Base-by-base conservation (phyloP, 1,140 invertebrate genomes). In the Drosophila repletoides region DNA sequence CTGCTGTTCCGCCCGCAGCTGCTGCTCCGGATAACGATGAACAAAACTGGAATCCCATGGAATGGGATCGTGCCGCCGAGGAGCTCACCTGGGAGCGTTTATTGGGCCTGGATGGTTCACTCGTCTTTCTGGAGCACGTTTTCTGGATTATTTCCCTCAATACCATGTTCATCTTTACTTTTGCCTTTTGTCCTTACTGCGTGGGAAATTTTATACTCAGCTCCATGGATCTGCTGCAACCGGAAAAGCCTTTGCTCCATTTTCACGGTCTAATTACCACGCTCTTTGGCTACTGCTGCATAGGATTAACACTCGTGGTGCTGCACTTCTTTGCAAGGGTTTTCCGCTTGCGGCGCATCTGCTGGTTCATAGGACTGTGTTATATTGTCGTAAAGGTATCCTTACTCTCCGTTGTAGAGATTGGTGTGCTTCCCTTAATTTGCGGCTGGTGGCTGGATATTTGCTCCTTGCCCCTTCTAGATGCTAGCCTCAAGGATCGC, bases 401-500 rank as follows among this genome's bases (percentile, higher is more conserved):
- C 2, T 90, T 99, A 22, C 90, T 99, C 2, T 95, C 96, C 9
- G 96, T 98, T 12, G 95, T 98, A 7, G 98, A 99, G 93, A 98
- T 99, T 61, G 97, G 98, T 4, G 95, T 99, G 2, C 94, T 99
- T 72, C 98, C 98, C 0, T 91, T 99, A 0, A 95, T 99, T 4
- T 99, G 98, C 90, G 98, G 98, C 9, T 99, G 98, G 97, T 99
- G 98, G 98, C 91, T 99, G 22, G 98, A 99, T 88, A 96, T 99
- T 60, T 99, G 98, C 88, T 99, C 98, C 0, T 91, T 99, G 68
- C 94, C 97, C 0, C 94, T 99, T 93, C 98, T 99, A 86, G 97
- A 99, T 91, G 96, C 96, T 2, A 96, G 96, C 4, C 91, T 98
- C 0, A 95, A 95, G 88, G 96, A 97, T 83, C 91, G 98, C 34